Evolutionary conservation across 2,797 vertebrate genomes (phyloP), one percentile per base, ranked within the genome.

Genomic region (Champsocephalus gunnari): DNA sequence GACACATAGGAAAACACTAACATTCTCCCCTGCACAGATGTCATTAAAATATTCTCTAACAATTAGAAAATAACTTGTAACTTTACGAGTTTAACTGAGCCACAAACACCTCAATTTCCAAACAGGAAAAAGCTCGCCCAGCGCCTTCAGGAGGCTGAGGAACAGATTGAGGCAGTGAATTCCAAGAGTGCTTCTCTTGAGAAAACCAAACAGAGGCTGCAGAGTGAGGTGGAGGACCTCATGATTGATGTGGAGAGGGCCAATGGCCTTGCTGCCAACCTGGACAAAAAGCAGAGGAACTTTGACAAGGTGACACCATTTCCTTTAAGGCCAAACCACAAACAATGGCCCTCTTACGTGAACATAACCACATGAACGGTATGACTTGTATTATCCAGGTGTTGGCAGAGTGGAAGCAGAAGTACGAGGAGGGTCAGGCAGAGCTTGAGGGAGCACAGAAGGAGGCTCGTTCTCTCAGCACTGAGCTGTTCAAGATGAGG

Each of bases 401-500:
- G 14, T 49, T 94, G 82, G 83, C 95, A 77, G 96, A 96, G 66
- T 96, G 96, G 96, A 96, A 96, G 66, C 95, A 96, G 75, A 97
- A 97, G 75, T 95, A 91, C 44, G 95, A 97, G 59, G 96, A 97
- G 77, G 93, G 92, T 0, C 96, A 96, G 83, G 90, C 95, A 77
- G 96, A 96, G 77, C 92, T 96, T 54, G 96, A 96, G 64, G 94
- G 94, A 68, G 90, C 95, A 12, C 95, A 95, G 91, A 96, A 96
- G 80, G 96, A 96, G 79, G 90, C 95, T 14, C 94, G 94, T 7
- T 92, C 94, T 66, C 92, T 97, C n/a, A 90, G 96, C 83, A 96
- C 96, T 10, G 96, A 96, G 70, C 89, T 96, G 28, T 97, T 97
- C 87, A 97, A 97, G 90, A 95, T 96, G 93, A 96, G 96, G 90